Evolutionary conservation across 1,140 invertebrate species (phyloP).

Genomic region (Drosophila sechellia): DNA sequence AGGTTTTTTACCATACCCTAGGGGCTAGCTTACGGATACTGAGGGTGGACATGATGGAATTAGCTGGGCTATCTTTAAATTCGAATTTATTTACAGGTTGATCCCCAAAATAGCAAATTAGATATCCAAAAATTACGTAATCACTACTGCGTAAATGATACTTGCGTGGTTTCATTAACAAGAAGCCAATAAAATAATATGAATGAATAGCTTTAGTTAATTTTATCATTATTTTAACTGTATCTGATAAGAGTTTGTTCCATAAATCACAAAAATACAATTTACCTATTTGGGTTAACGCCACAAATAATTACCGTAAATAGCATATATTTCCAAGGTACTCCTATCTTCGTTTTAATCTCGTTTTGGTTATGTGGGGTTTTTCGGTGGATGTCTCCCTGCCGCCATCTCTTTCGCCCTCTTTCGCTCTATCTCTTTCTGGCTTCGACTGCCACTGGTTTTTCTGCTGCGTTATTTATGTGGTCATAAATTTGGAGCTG

Average conservation of each 20-base stretch:
- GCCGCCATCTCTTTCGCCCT: not conserved
- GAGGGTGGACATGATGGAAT: constrained; percentile 3
- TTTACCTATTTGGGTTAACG: not conserved
- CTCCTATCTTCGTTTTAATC: constrained; percentile 16
- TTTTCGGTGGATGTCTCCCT: constrained; percentile 23
- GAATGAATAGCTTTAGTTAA: too few species aligned
- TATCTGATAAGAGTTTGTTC: too few species aligned
- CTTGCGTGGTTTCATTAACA: too few species aligned
- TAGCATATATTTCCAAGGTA: constrained; percentile 13
- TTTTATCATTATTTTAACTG: too few species aligned
- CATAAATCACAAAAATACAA: not conserved
- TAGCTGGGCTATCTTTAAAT: not conserved
- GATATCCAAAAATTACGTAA: not conserved
- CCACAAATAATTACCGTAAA: not conserved
- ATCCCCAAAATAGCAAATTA: not conserved
- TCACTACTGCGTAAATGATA: too few species aligned
- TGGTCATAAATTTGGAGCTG: constrained; percentile 79
- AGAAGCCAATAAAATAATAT: too few species aligned
- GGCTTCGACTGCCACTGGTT: constrained; percentile 65
- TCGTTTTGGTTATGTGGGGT: constrained; percentile 2
- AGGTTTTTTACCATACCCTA: constrained; percentile 63
- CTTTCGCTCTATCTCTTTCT: constrained; percentile 21
- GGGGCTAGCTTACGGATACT: not conserved
- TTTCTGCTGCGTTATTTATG: constrained; percentile 78
- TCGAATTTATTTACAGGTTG: not conserved